These are phyloP conservation scores for Micromesistius poutassou DNA, from an alignment of 2,797 vertebrate species.

Conservation along the genomic window DNA sequence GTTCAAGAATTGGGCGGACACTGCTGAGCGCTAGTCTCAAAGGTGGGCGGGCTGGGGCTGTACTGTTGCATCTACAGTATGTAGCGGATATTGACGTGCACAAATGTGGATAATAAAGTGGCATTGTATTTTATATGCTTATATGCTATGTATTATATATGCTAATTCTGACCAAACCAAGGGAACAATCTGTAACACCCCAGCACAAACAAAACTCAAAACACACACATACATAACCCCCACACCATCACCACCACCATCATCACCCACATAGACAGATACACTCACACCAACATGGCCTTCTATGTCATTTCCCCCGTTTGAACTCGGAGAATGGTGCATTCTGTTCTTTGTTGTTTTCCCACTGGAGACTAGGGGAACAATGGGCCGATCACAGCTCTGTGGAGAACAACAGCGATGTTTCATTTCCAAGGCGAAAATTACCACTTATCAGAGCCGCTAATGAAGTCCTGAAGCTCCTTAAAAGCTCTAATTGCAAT, in stretches of 20 bases:
- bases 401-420: conserved; percentile 22
- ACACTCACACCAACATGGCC: not conserved
- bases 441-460: conserved; percentile 49
- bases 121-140: too few relatives aligned
- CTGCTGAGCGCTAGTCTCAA: not conserved
- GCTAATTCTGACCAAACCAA: not conserved
- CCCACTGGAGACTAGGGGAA: not conserved
- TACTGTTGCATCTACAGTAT: not conserved
- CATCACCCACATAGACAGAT: conserved; percentile 1
- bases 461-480: conserved; percentile 57
- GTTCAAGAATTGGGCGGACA: not conserved
- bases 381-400: not conserved
- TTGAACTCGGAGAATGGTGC: not conserved
- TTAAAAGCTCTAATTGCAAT: conserved; percentile 46
- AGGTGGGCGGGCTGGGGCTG: not conserved
- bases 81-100: not conserved
- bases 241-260: not conserved
- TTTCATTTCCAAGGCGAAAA: conserved; percentile 33
- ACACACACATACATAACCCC: not conserved
- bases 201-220: not conserved
- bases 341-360: not conserved
- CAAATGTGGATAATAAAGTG: not conserved
- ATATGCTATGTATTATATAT: too few relatives aligned
- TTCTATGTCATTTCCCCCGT: not conserved
- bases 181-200: not conserved